Percentiles rank a stretch among this genome's conserved stretches.
Evolutionary conservation across 2,888 invertebrate species (phyloP).

Genomic region (Parascotia fuliginaria): DNA sequence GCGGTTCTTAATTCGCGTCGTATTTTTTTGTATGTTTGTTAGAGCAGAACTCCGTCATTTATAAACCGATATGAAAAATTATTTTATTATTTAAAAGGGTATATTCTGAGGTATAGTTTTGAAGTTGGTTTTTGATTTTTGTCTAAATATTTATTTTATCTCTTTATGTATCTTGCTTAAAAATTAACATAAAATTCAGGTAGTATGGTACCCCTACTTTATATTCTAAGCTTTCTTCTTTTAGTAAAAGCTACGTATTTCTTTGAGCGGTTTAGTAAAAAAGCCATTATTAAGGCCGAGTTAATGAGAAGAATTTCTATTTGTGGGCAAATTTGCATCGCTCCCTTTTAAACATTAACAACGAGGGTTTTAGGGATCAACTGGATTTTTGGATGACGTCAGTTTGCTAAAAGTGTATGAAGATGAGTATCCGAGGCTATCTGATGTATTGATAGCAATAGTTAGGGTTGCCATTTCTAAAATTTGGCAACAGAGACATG

Average conservation of each 20-base stretch:
- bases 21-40: too few relatives aligned
- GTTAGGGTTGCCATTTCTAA: too few relatives aligned
- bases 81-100: too few relatives aligned
- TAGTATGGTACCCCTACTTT: constrained; percentile 24
- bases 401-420: neutral
- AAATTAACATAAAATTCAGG: neutral
- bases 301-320: constrained; percentile 57
- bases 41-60: too few relatives aligned
- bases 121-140: too few relatives aligned
- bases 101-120: too few relatives aligned
- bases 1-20: too few relatives aligned
- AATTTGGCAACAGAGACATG: too few relatives aligned
- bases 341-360: constrained; percentile 44
- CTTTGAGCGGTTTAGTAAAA: constrained; percentile 44
- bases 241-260: constrained; percentile 40
- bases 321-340: constrained; percentile 47
- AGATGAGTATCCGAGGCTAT: too few relatives aligned
- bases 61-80: too few relatives aligned
- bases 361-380: constrained; percentile 38
- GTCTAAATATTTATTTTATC: too few relatives aligned
- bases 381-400: constrained; percentile 11
- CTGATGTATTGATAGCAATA: too few relatives aligned
- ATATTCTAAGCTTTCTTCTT: constrained; percentile 44
- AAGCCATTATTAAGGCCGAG: constrained; percentile 47
- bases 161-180: neutral